These are phyloP conservation scores for Euzophera pinguis DNA, from an alignment of 2,888 invertebrate species.

Conservation along the genomic window DNA sequence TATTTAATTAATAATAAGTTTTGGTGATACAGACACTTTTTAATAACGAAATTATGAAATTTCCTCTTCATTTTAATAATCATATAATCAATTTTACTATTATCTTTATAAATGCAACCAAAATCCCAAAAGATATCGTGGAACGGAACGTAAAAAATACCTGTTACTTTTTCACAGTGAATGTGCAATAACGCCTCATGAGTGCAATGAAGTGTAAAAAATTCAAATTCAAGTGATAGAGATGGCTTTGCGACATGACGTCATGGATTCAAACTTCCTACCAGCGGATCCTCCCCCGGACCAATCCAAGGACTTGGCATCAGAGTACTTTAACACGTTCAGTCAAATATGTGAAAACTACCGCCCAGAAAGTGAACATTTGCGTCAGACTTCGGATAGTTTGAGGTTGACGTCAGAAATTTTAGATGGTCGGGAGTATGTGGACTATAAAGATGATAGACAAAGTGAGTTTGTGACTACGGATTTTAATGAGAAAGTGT, in stretches of 20 bases:
- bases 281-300: conserved; percentile 81
- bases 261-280: conserved; percentile 71
- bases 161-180: conserved; percentile 1
- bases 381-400: conserved; percentile 64
- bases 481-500: conserved; percentile 58
- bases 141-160: conserved; percentile 23
- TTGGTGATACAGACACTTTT: too few relatives aligned
- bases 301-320: conserved; percentile 61
- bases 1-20: too few relatives aligned
- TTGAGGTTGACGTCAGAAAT: conserved; percentile 65
- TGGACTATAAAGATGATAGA: conserved; percentile 37
- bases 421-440: conserved; percentile 45
- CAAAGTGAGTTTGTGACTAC: conserved; percentile 36
- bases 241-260: conserved; percentile 63
- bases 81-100: too few relatives aligned
- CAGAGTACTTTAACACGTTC: conserved; percentile 72
- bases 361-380: conserved; percentile 54
- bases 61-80: too few relatives aligned
- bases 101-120: too few relatives aligned
- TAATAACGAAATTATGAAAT: too few relatives aligned
- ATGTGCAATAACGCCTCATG: background rate
- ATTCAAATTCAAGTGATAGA: conserved; percentile 52
- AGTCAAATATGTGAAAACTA: conserved; percentile 71
- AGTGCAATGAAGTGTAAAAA: conserved; percentile 45
- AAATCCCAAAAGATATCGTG: background rate